Conservation (phyloP, 2,888 invertebrate species). For the Fissipunctia ypsillon region DNA sequence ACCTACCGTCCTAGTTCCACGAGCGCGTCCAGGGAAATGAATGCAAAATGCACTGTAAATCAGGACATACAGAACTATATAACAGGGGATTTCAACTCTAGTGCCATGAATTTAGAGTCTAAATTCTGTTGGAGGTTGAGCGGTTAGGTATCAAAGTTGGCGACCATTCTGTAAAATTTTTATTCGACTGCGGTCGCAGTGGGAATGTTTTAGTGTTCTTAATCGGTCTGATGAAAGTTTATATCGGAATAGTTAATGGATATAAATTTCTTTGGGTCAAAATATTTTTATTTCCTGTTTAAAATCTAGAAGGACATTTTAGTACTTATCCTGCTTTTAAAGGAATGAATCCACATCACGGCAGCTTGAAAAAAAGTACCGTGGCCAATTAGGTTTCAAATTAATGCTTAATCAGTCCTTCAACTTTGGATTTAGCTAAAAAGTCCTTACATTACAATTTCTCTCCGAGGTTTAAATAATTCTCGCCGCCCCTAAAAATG, state of each 20-base stretch:
- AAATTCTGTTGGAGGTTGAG: slow-evolving; percentile 24
- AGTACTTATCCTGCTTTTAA: not conserved
- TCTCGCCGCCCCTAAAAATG: slow-evolving; percentile 9
- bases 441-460: not conserved
- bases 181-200: slow-evolving; percentile 20
- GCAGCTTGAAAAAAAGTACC: not conserved
- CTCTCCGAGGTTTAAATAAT: slow-evolving; percentile 5
- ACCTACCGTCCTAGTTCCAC: slow-evolving; percentile 45
- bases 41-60: slow-evolving; percentile 66
- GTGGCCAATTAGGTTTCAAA: not conserved
- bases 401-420: not conserved
- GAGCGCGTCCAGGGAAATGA: slow-evolving; percentile 70
- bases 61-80: slow-evolving; percentile 17
- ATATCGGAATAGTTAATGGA: slow-evolving; percentile 16
- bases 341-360: not conserved
- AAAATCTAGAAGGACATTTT: not conserved
- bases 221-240: slow-evolving; percentile 25
- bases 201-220: slow-evolving; percentile 23
- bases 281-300: not conserved
- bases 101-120: slow-evolving; percentile 12
- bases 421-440: not conserved
- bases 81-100: slow-evolving; percentile 25
- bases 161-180: slow-evolving; percentile 25
- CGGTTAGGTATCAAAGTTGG: slow-evolving; percentile 25
- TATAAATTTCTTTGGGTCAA: not conserved